Evolutionary conservation across 2,888 invertebrate genomes (phyloP), one percentile per base, ranked within the genome.

Genomic region (Augochlorella aurata): DNA sequence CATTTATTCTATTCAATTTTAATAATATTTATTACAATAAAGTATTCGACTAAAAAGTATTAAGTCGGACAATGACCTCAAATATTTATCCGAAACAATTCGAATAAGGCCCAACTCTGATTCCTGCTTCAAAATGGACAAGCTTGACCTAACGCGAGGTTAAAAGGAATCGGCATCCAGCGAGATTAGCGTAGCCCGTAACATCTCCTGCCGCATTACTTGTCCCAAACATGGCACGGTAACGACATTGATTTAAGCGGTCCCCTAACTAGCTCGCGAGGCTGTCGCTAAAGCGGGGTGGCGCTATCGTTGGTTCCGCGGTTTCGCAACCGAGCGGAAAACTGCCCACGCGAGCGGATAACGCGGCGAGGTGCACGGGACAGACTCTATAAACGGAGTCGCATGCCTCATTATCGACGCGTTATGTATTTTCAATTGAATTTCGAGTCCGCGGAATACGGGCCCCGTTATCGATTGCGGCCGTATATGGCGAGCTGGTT

Each of bases 331-430:
- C 77, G 47, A 68, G 69, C 71, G 61, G 82, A 80, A 29, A 75
- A 75, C 82, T 16, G 54, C 77, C 85, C 85, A 84, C 82, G 83
- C 82, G 74, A 54, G 58, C 49, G 66, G 77, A 66, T 75, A 77
- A 71, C 72, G 67, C 74, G 66, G 73, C 72, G 77, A 76, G 68
- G 76, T 70, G 81, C 78, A 75, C 75, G 66, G 10, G 10, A 29
- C 24, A 3, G n/a, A 52, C 49, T 61, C 78, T 71, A 78, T 77
- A 78, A 80, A 75, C 82, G 75, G 76, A 68, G 47, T 58, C 65
- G 52, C 66, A 58, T 67, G 72, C 70, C 82, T 83, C 79, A 82
- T 83, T 83, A 83, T 82, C 83, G 71, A 79, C 44, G 75, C 79
- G 73, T 79, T 83, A 83, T 79, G 79, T 82, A 82, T 78, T 76